Evolutionary conservation across 2,113 vertebrate genomes (phyloP).

Genomic region (Numida meleagris): DNA sequence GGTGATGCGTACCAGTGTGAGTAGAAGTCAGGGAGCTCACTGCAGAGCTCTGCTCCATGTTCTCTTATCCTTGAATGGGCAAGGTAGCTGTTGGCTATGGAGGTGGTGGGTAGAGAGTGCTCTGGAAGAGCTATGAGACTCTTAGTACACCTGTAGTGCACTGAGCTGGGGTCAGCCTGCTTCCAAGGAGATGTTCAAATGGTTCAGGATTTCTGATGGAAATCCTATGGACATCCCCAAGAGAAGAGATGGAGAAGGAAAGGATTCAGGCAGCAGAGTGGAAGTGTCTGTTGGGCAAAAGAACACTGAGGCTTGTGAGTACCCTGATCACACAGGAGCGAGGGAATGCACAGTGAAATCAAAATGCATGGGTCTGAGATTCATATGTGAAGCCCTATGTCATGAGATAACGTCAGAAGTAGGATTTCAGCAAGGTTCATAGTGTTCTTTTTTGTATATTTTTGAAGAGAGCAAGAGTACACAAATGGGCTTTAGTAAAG

Average conservation of each 20-base stretch:
- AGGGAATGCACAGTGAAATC: neutral
- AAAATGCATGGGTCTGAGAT: neutral
- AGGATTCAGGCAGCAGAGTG: neutral
- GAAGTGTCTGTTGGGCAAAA: neutral
- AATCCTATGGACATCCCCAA: neutral
- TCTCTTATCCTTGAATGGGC: neutral
- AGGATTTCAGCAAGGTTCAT: neutral
- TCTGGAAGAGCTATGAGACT: neutral
- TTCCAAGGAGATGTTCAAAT: neutral
- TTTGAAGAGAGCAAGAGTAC: neutral
- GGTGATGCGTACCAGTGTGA: neutral
- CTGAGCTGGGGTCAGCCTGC: fast-evolving
- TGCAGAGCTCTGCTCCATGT: neutral
- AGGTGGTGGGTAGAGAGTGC: neutral
- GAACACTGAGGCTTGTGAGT: neutral
- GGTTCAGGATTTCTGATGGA: neutral
- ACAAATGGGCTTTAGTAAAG: neutral
- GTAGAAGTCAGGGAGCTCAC: neutral
- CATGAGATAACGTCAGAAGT: neutral
- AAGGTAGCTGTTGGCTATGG: neutral
- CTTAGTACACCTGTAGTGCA: neutral
- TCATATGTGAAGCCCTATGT: neutral
- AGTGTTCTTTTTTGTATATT: neutral
- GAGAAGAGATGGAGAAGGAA: neutral
- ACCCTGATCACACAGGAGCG: neutral